These are phyloP conservation scores for Eupsittula cactorum DNA, from an alignment of 2,113 vertebrate genomes.

Conservation along the genomic window DNA sequence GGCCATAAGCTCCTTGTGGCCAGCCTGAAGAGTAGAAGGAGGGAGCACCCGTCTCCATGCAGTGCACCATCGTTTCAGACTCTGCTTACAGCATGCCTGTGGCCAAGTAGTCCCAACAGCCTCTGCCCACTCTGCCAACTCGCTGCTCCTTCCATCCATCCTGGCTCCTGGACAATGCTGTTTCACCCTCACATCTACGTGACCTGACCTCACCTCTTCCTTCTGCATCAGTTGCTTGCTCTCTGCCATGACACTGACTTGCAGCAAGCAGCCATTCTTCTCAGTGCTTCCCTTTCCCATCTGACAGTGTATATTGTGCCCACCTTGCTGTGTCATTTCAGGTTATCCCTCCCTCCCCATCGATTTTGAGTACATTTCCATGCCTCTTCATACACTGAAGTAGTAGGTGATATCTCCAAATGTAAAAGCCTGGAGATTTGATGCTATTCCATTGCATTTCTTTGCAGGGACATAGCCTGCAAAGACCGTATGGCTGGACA, in stretches of 20 bases:
- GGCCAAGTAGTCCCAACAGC: background rate
- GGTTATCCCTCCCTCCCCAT: background rate
- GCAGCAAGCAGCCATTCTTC: background rate
- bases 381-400: background rate
- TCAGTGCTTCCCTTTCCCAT: background rate
- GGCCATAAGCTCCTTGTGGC: background rate
- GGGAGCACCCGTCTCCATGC: background rate
- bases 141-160: background rate
- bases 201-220: background rate
- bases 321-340: background rate
- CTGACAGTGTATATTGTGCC: background rate
- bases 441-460: background rate
- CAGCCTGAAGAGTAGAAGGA: background rate
- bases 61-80: background rate
- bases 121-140: background rate
- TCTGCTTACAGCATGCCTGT: rapidly evolving
- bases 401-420: background rate
- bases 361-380: background rate
- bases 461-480: background rate
- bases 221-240: background rate
- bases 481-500: background rate
- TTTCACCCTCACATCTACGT: background rate
- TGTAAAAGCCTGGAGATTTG: background rate
- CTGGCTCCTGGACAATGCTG: background rate
- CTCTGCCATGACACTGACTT: background rate